Percentiles rank a stretch among this genome's conserved stretches.
phyloP scores from a whole-genome alignment of 2,888 invertebrate genomes.

The Drosophila ustulata region DNA sequence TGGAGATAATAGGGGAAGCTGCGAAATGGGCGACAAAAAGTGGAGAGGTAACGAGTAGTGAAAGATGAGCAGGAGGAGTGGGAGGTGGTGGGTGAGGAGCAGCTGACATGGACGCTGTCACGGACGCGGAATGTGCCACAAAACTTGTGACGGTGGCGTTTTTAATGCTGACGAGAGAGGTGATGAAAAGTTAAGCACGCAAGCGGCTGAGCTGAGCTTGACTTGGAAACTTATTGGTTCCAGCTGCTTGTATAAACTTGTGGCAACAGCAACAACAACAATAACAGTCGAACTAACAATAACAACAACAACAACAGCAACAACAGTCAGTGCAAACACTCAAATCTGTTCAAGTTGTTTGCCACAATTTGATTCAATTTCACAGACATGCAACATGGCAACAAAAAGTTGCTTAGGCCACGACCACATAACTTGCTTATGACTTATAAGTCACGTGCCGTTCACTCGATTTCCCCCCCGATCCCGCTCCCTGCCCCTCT shows the following conservation, averaged over 20 bases:
- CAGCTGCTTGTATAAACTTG: slow-evolving; percentile 53
- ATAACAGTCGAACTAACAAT: slow-evolving; percentile 1
- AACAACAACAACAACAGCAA: slow-evolving; percentile 17
- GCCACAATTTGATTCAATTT: slow-evolving; percentile 76
- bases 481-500: background rate
- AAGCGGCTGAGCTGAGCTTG: slow-evolving; percentile 33
- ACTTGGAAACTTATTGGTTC: slow-evolving; percentile 51
- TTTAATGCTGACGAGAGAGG: slow-evolving; percentile 37
- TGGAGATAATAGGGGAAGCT: background rate
- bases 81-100: background rate
- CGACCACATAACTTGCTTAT: slow-evolving; percentile 69
- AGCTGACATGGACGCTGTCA: slow-evolving; percentile 24
- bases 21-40: background rate
- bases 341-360: slow-evolving; percentile 73
- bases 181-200: slow-evolving; percentile 48
- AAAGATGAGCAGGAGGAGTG: background rate
- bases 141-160: slow-evolving; percentile 37
- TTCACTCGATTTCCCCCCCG: background rate
- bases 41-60: background rate
- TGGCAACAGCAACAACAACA: slow-evolving; percentile 22
- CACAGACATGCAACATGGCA: slow-evolving; percentile 62
- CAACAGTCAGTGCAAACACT: slow-evolving; percentile 43
- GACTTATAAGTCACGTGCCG: slow-evolving; percentile 71
- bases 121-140: slow-evolving; percentile 35
- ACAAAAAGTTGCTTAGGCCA: slow-evolving; percentile 59